A percentile compares a stretch with the other conserved stretches of the same genome.
Evolutionary conservation across 1,140 invertebrate species (phyloP).

Genomic region (Drosophila parabipectinata): DNA sequence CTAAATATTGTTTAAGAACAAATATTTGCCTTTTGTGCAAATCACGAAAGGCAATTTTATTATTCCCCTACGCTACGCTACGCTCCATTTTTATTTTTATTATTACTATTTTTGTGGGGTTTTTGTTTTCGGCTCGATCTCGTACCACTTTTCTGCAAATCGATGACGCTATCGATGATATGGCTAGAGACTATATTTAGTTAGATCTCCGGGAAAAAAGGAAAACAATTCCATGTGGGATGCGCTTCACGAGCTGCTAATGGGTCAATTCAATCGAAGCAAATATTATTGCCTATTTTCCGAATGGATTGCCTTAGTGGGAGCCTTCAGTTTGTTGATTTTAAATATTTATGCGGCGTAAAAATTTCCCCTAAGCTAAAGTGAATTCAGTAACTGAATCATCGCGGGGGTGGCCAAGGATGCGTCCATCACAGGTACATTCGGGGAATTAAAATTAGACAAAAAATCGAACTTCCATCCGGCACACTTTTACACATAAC

Average conservation of each 20-base stretch:
- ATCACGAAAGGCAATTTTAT: conserved; percentile 53
- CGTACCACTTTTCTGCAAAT: conserved; percentile 27
- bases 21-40: conserved; percentile 77
- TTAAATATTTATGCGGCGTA: conserved; percentile 34
- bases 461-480: conserved; percentile 12
- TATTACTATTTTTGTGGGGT: conserved; percentile 12
- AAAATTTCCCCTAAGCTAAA: conserved; percentile 21
- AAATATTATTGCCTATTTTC: conserved; percentile 48
- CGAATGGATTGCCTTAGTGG: conserved; percentile 32
- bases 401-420: conserved; percentile 33
- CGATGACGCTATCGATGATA: conserved; percentile 71
- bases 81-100: conserved; percentile 16
- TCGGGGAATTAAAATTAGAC: conserved; percentile 17
- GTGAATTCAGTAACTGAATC: conserved; percentile 33
- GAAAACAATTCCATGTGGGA: conserved; percentile 47
- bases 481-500: conserved; percentile 35
- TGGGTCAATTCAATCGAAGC: conserved; percentile 77
- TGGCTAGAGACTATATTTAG: conserved; percentile 58
- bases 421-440: conserved; percentile 49
- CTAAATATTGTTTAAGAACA: conserved; percentile 82
- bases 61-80: conserved; percentile 27
- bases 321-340: conserved; percentile 24
- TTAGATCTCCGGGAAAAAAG: conserved; percentile 33
- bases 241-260: conserved; percentile 78
- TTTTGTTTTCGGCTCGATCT: conserved; percentile 16